These are phyloP conservation scores for Hafferia zeledoni DNA, from an alignment of 2,797 vertebrate genomes.

Conservation along the genomic window DNA sequence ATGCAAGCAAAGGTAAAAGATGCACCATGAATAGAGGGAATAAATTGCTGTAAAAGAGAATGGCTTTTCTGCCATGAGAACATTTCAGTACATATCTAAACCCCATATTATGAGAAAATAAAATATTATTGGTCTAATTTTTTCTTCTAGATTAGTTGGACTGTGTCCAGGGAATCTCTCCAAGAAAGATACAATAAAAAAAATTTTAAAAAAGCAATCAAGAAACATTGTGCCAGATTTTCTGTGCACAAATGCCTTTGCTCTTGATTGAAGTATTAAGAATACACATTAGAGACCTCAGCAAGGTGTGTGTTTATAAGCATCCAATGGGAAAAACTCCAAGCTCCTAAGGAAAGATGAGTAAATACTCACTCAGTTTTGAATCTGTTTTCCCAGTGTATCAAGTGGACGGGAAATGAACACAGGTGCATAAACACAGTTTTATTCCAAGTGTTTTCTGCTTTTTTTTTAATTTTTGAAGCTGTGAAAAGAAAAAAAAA, in stretches of 20 bases:
- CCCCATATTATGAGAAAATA: background rate
- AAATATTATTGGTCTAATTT: background rate
- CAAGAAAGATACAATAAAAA: background rate
- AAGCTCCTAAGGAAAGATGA: background rate
- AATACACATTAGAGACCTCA: background rate
- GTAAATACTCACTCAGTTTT: background rate
- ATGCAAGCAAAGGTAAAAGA: background rate
- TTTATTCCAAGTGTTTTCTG: background rate
- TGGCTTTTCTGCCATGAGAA: background rate
- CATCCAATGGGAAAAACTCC: background rate
- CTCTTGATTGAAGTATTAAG: conserved; percentile 4
- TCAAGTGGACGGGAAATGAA: background rate
- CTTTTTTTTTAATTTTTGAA: background rate
- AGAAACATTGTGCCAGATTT: background rate
- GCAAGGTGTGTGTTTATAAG: background rate
- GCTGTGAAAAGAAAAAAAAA: no score
- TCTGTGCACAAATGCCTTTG: background rate
- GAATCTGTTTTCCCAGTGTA: background rate
- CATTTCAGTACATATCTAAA: background rate
- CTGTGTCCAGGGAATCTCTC: background rate
- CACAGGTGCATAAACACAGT: background rate
- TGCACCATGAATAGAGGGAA: background rate
- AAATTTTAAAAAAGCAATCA: background rate
- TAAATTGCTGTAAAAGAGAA: background rate
- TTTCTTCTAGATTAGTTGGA: background rate